A percentile compares a stretch with the other conserved stretches of the same genome.
Evolutionary conservation across 2,113 vertebrate species (phyloP).

Genomic region (Holacanthus passer): DNA sequence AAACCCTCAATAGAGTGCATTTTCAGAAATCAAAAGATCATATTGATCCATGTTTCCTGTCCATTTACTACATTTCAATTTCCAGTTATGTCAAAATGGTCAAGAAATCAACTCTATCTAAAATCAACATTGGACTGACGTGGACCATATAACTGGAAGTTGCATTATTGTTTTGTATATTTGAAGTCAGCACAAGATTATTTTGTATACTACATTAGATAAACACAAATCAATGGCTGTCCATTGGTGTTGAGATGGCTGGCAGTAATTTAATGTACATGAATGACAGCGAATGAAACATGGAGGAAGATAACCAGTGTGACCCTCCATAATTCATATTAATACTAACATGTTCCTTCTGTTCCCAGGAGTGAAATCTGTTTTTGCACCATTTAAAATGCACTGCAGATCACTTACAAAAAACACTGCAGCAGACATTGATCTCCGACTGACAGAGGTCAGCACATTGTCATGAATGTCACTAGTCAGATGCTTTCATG

Average conservation of each 20-base stretch:
- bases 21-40: not conserved
- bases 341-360: not conserved
- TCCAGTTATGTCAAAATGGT: not conserved
- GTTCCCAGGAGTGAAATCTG: conserved; percentile 5
- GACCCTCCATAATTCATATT: not conserved
- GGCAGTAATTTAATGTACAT: conserved; percentile 1
- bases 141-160: not conserved
- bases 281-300: conserved; percentile 10
- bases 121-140: not conserved
- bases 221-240: conserved; percentile 3
- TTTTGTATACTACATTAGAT: not conserved
- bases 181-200: not conserved
- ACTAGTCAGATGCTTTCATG: not conserved
- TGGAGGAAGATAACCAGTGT: conserved; percentile 18
- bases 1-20: not conserved
- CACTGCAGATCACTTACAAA: not conserved
- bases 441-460: conserved; percentile 22
- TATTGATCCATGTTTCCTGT: not conserved
- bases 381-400: conserved; percentile 16
- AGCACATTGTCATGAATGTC: conserved; percentile 26
- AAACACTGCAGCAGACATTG: not conserved
- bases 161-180: not conserved
- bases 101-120: not conserved
- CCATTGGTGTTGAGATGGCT: not conserved
- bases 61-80: not conserved